A percentile compares a stretch with the other conserved stretches of the same genome.
phyloP scores from a whole-genome alignment of 2,113 vertebrate genomes.

The Clinocottus analis region DNA sequence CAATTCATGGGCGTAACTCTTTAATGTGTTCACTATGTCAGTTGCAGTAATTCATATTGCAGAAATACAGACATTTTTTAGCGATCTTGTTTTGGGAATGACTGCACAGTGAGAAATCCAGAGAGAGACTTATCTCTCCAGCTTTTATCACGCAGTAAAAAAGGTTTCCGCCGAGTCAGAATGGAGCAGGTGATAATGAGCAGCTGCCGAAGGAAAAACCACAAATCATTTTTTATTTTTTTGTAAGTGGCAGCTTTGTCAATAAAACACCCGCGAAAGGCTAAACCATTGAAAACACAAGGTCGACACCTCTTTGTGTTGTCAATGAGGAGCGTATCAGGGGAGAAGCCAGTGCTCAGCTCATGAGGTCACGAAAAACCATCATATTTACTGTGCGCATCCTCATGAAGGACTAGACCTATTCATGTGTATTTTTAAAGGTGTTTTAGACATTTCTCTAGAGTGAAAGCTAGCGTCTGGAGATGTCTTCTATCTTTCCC shows the following conservation, averaged over 20 bases:
- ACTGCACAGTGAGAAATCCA: not conserved
- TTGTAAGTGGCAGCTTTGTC: conserved; percentile 23
- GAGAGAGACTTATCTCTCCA: not conserved
- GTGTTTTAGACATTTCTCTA: not conserved
- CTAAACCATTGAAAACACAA: conserved; percentile 17
- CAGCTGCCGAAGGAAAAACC: conserved; percentile 8
- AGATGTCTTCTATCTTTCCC: not conserved
- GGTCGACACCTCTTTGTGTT: conserved; percentile 4
- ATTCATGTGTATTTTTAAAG: not conserved
- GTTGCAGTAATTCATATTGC: not conserved
- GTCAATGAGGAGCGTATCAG: conserved; percentile 3
- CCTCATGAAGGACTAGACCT: not conserved
- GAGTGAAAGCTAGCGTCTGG: not conserved
- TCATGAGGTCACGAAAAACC: conserved; percentile 5
- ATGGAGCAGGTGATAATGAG: not conserved
- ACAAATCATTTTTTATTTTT: not conserved
- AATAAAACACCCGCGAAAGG: not conserved
- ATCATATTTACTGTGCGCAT: not conserved
- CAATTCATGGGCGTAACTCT: not conserved
- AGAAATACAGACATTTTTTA: not conserved
- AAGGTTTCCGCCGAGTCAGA: not conserved
- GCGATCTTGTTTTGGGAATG: not conserved
- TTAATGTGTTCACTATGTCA: not conserved
- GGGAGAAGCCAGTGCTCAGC: not conserved
- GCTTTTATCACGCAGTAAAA: not conserved